Percentiles rank a stretch among this genome's conserved stretches.
phyloP scores from a whole-genome alignment of 2,113 vertebrate species.

The Petrocephalus microphthalmus region DNA sequence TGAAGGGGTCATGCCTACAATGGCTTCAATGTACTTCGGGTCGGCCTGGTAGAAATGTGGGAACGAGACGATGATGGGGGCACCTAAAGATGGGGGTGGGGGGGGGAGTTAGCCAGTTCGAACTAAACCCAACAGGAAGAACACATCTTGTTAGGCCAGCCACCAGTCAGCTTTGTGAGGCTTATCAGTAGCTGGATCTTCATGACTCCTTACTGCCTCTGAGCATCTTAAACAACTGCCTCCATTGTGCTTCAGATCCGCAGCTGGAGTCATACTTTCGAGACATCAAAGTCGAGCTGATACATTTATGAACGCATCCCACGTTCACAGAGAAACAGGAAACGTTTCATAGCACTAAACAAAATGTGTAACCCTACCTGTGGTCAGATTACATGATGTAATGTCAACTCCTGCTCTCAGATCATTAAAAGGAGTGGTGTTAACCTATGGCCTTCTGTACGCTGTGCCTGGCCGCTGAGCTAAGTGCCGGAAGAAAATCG shows the following conservation, averaged over 20 bases:
- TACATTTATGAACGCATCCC: neutral
- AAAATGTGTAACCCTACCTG: neutral
- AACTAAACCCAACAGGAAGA: neutral
- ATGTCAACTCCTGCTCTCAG: neutral
- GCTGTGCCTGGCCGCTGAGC: neutral
- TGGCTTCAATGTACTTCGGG: constrained; percentile 65
- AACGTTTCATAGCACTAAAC: neutral
- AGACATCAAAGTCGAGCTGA: neutral
- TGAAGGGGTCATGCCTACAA: constrained; percentile 80
- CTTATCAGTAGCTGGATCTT: neutral
- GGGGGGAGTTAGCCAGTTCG: neutral
- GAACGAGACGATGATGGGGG: constrained; percentile 87
- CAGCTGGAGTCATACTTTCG: neutral
- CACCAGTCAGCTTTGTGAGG: neutral
- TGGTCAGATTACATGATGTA: neutral
- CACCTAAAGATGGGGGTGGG: constrained; percentile 57
- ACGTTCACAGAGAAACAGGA: neutral
- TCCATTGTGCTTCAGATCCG: neutral
- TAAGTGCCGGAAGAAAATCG: neutral
- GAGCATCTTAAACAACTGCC: neutral
- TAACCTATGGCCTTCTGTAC: neutral
- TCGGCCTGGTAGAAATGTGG: constrained; percentile 96
- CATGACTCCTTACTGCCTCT: neutral
- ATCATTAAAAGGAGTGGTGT: neutral
- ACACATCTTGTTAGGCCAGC: neutral